Percentiles rank a stretch among this genome's conserved stretches.
phyloP scores from a whole-genome alignment of 2,797 vertebrate genomes.

The Melanotaenia parkinsoni region DNA sequence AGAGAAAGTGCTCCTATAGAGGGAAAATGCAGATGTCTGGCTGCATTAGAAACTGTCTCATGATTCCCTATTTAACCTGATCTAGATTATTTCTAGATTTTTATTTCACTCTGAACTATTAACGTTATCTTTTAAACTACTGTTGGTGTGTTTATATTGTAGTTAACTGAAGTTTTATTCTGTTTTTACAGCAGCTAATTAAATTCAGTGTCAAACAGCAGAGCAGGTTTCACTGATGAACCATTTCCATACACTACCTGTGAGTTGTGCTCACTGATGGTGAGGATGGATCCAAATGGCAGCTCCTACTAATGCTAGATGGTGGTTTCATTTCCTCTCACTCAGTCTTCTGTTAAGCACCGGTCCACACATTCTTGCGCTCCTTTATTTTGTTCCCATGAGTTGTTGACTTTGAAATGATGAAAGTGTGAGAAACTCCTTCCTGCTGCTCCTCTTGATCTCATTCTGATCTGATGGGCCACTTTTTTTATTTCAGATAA shows the following conservation, averaged over 20 bases:
- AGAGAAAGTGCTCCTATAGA: background rate
- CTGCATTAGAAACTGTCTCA: no score
- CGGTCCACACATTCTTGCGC: slow-evolving; percentile 16
- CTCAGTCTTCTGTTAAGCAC: background rate
- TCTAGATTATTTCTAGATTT: no score
- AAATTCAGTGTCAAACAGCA: no score
- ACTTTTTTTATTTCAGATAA: slow-evolving; percentile 19
- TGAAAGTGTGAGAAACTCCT: slow-evolving; percentile 61
- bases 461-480: slow-evolving; percentile 16
- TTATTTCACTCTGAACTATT: no score
- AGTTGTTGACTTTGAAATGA: slow-evolving; percentile 54
- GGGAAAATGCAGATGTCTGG: background rate
- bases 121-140: no score
- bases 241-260: no score
- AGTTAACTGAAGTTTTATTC: no score
- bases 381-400: slow-evolving; percentile 52
- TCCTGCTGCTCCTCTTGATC: slow-evolving; percentile 28
- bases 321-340: background rate
- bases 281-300: background rate
- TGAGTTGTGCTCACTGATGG: no score
- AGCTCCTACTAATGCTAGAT: slow-evolving; percentile 1
- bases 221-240: no score
- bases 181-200: no score
- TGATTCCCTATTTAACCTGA: no score
- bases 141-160: no score